Conservation (phyloP, 2,113 vertebrate species). For the Sclerurus mexicanus region DNA sequence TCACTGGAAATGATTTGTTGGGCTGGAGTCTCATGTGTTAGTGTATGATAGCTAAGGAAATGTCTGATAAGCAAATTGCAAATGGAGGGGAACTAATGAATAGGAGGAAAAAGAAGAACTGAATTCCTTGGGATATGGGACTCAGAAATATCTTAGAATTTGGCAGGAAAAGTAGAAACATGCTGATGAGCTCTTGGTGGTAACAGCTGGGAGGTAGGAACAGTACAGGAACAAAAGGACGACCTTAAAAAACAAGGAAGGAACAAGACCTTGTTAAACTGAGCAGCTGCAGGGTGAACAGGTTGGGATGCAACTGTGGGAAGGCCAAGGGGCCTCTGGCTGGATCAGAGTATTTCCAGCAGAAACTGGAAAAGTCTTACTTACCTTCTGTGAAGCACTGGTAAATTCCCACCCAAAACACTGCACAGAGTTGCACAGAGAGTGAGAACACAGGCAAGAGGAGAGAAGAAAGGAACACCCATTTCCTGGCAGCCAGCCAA, state of each 20-base stretch:
- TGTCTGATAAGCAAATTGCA: neutral
- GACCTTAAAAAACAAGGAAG: neutral
- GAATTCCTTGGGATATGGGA: neutral
- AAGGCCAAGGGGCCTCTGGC: neutral
- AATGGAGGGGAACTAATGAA: neutral
- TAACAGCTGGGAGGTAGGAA: neutral
- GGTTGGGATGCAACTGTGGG: neutral
- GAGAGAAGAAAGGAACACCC: neutral
- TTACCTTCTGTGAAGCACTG: neutral
- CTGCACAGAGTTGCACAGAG: neutral
- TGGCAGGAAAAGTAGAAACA: neutral
- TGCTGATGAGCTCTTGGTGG: neutral
- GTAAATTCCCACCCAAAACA: neutral
- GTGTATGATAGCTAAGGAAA: neutral
- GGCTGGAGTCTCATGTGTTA: neutral
- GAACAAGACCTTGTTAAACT: neutral
- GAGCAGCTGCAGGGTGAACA: neutral
- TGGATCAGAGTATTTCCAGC: neutral
- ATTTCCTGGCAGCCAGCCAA: neutral
- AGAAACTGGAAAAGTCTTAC: neutral
- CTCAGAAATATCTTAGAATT: neutral
- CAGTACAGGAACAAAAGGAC: neutral
- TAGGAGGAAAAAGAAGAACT: neutral
- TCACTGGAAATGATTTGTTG: neutral
- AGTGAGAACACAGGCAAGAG: neutral